Evolutionary conservation across 64 coral and sea anemone species (phyloP).

Genomic region (Pocillopora verrucosa): DNA sequence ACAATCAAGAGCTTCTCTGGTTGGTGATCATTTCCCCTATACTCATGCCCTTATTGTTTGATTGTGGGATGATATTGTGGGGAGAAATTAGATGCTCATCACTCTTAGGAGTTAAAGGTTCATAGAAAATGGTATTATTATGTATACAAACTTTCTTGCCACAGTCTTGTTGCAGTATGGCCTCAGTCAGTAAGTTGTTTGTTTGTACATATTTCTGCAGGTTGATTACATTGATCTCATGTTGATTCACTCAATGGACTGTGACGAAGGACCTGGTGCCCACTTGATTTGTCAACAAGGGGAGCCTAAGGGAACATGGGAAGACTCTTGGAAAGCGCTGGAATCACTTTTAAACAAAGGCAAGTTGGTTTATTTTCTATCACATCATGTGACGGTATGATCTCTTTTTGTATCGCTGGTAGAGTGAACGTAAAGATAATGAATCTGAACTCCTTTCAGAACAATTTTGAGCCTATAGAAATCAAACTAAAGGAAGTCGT

Average conservation of each 20-base stretch:
- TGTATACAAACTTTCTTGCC: no score
- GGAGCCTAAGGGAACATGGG: slow-evolving; percentile 86
- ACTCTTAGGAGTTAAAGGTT: no score
- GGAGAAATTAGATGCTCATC: no score
- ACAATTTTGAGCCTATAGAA: no score
- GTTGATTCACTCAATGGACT: slow-evolving; percentile 89
- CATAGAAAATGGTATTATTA: no score
- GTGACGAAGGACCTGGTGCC: slow-evolving; percentile 74
- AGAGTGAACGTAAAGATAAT: background rate
- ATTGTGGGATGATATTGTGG: no score
- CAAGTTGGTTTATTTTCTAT: background rate
- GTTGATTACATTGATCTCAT: slow-evolving; percentile 90
- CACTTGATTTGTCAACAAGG: slow-evolving; percentile 72
- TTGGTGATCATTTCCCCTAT: no score
- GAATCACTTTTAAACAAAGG: slow-evolving; percentile 68
- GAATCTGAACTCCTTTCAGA: background rate
- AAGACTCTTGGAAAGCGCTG: slow-evolving; percentile 87
- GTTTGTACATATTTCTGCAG: slow-evolving; percentile 15
- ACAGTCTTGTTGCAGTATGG: no score
- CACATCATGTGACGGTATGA: background rate
- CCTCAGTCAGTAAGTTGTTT: background rate
- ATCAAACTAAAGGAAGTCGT: no score
- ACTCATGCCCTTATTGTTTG: no score
- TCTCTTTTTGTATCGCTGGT: background rate
- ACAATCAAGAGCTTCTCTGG: no score